These are phyloP conservation scores for Serilophus lunatus DNA, from an alignment of 2,113 vertebrate species.

Conservation along the genomic window DNA sequence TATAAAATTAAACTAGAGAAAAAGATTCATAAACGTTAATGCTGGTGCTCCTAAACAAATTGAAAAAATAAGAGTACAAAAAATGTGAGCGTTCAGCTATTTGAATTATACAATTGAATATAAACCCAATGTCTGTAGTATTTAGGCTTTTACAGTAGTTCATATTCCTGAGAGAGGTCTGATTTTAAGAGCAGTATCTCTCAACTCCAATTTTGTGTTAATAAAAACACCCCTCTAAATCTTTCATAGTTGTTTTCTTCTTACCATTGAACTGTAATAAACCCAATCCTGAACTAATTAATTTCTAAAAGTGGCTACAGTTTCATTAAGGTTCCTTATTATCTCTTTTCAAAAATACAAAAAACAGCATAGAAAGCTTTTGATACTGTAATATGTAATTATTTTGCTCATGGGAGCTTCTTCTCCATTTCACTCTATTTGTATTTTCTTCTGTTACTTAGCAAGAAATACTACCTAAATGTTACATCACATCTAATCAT, in stretches of 20 bases:
- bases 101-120: neutral
- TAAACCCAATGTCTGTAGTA: neutral
- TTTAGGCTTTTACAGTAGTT: neutral
- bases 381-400: neutral
- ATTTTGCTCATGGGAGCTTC: neutral
- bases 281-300: neutral
- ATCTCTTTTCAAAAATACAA: neutral
- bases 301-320: neutral
- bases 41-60: neutral
- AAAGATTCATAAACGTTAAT: neutral
- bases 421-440: neutral
- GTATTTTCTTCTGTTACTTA: neutral
- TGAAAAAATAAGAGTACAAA: neutral
- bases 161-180: neutral
- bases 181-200: neutral
- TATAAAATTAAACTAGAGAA: neutral
- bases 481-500: neutral
- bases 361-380: neutral
- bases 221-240: neutral
- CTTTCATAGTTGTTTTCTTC: neutral
- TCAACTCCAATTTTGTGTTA: fast-evolving
- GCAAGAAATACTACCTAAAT: neutral
- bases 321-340: neutral
- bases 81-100: neutral
- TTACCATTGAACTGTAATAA: neutral